phyloP scores from a whole-genome alignment of 2,113 vertebrate genomes.

The Myrmophylax atrothorax region DNA sequence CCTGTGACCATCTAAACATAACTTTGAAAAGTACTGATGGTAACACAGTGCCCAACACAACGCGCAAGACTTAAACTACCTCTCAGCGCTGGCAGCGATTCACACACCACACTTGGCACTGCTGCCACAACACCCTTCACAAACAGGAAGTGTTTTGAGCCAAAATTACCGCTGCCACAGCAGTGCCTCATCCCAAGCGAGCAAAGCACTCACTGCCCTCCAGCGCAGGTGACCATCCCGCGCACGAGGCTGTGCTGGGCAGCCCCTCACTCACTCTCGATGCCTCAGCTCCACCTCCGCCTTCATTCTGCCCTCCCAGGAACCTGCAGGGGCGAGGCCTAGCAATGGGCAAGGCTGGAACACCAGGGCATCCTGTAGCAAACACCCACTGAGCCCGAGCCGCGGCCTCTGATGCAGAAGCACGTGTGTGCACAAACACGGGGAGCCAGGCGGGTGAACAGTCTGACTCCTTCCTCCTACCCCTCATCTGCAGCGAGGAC shows the following conservation, averaged over 20 bases:
- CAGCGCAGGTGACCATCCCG: fast-evolving
- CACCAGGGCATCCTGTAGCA: fast-evolving
- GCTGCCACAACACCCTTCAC: neutral
- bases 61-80: neutral
- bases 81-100: neutral
- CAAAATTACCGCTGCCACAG: neutral
- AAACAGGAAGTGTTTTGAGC: neutral
- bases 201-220: neutral
- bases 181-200: fast-evolving
- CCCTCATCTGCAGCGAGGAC: neutral
- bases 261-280: too few relatives aligned
- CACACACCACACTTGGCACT: neutral
- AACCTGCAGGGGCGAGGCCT: neutral
- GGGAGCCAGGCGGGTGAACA: neutral
- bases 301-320: fast-evolving
- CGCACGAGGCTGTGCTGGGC: neutral
- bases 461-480: neutral
- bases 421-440: neutral
- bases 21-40: neutral
- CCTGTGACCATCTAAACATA: neutral
- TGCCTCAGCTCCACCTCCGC: neutral
- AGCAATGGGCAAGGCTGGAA: neutral
- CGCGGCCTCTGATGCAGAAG: neutral
- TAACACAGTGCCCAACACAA: neutral
- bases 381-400: too few relatives aligned